Percentiles rank a stretch among this genome's conserved stretches.
These are phyloP conservation scores for Drosophila incognita DNA, from an alignment of 2,888 invertebrate species.

Conservation along the genomic window DNA sequence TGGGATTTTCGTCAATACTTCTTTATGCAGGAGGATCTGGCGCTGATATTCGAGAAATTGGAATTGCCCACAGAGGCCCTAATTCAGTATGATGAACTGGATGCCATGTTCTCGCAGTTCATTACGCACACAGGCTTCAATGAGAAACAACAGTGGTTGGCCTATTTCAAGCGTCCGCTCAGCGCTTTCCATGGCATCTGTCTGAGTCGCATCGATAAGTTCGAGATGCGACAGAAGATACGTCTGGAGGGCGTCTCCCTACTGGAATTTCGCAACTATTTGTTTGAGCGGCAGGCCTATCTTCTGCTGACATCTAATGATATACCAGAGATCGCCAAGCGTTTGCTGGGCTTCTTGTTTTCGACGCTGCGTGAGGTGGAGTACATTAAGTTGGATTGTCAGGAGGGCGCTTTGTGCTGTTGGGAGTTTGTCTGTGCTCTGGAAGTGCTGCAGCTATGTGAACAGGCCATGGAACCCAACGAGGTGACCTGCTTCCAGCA, in stretches of 20 bases:
- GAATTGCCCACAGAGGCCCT: conserved; percentile 96
- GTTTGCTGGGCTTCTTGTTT: conserved; percentile 95
- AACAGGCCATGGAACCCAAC: conserved; percentile 88
- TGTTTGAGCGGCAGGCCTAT: conserved; percentile 96
- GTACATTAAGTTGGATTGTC: conserved; percentile 91
- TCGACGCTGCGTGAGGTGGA: conserved; percentile 94
- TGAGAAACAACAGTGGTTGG: conserved; percentile 94
- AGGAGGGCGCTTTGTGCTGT: conserved; percentile 94
- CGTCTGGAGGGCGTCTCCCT: conserved; percentile 87
- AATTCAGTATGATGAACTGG: conserved; percentile 98
- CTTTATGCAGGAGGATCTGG: conserved; percentile 96
- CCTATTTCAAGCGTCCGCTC: conserved; percentile 91
- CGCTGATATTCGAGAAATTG: conserved; percentile 97
- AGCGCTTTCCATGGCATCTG: conserved; percentile 94
- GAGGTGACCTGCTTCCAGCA: conserved; percentile 91
- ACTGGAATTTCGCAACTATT: conserved; percentile 95
- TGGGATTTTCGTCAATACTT: conserved; percentile 99
- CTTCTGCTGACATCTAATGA: conserved; percentile 87
- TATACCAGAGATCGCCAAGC: conserved; percentile 90
- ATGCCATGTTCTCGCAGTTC: conserved; percentile 98
- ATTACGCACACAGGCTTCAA: conserved; percentile 96
- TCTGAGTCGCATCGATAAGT: conserved; percentile 87
- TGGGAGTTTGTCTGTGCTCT: conserved; percentile 97
- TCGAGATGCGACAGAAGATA: conserved; percentile 85
- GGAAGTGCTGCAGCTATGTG: conserved; percentile 94